Base-by-base conservation (phyloP, 1,140 invertebrate genomes). In the Drosophila parvula region DNA sequence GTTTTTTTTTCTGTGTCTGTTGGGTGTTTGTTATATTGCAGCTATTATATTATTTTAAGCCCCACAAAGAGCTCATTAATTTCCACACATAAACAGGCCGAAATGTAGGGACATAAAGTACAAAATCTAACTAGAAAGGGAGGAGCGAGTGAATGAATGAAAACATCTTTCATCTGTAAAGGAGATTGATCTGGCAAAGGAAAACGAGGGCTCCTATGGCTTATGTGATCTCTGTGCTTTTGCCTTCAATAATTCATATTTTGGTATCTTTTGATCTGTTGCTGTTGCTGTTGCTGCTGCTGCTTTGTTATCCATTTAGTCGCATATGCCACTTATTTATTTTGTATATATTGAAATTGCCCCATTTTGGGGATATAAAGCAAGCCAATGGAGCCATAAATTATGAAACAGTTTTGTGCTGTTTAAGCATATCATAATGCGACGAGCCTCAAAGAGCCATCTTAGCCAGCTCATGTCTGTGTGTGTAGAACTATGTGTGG, bases 381-480 rank as follows among this genome's bases (percentile, higher is more conserved):
- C 50, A 58, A 22, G 53, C 63, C 58, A 75, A 59, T 71, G 68
- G 59, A 64, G 78, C 67, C 76, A 91, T 91, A 91, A 91, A 91
- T 91, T 91, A 91, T 91, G 89, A 91, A 91, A 90, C 78, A 88
- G 82, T 88, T 91, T 90, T 91, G 64, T 84, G 85, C 81, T 86
- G 90, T 78, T 91, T 81, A 81, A 90, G 90, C 86, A 91, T 90
- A 90, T 86, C 74, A 88, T 91, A 84, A 88, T 89, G 78, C 74
- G 80, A 81, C 64, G 53, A 74, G 76, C 84, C 79, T 88, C 68
- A 82, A 86, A 83, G 57, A 43, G 73, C 34, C 56, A 34, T 67
- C 61, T 67, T 40, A 18, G 68, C 55, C 50, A 51, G 5, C 47
- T 5, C 2, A 12, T 47, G 18, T 45, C 5, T 14, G 22, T 14